Evolutionary conservation across 1,140 invertebrate species (phyloP), one percentile per base, ranked within the genome.

Genomic region (Chironomus striatipennis): DNA sequence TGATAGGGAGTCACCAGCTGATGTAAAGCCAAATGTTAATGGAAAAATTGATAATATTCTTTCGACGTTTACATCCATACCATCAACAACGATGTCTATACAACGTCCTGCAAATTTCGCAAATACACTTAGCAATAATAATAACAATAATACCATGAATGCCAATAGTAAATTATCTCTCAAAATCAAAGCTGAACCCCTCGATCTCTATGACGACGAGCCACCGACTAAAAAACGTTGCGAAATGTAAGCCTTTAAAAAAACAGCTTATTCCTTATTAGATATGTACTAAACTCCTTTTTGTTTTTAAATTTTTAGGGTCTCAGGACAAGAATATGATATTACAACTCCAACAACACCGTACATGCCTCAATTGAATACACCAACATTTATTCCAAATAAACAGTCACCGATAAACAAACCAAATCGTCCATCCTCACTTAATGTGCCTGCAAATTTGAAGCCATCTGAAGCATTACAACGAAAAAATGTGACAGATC

Each of bases 391-490:
- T 42, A 79, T 83, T 43, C 75, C 80, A 64, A 88, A 88, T 74
- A 80, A 80, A 76, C 74, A 79, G 18, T 70, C 65, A 18, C 9
- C 17, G 47, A 34, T 34, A 57, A 12, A 5, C 15, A 57, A 57
- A 78, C 87, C 88, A 42, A 86, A 83, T 80, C 85, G 90, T 79
- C 90, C 90, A 74, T 91, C 87, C 78, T 89, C 89, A 76, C 80
- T 90, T 7, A 87, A 89, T 47, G 88, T 90, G 75, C 83, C 83
- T 17, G 77, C 82, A 73, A 82, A 76, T 42, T 76, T 84, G 77
- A 85, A 79, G 21, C 84, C 83, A 75, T 81, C 72, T 75, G 81
- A 82, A 83, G 78, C 80, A 77, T 77, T 77, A 77, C 43, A 73
- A 43, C 57, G 75, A 72, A 76, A 79, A 18, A 82, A 82, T 75